Evolutionary conservation across 2,797 vertebrate species (phyloP), one percentile per base, ranked within the genome.

Genomic region (Ctenochaetus hawaiiensis): DNA sequence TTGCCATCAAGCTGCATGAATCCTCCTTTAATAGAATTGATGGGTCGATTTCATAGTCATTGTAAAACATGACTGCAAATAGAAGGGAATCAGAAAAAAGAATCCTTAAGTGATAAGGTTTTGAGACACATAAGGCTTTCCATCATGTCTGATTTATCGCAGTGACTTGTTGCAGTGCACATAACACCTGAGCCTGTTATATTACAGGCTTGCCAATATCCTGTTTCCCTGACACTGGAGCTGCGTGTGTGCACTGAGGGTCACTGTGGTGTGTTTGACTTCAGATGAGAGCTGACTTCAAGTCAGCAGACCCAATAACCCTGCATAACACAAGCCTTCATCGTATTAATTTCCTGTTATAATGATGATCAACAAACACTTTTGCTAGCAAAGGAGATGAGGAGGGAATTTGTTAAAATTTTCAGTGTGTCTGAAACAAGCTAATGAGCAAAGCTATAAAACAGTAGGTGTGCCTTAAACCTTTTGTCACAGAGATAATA

Each of bases 201-300:
- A 87, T 88, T 82, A 78, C 85, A 87, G 56, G 44, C 51, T 77
- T 54, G 62, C 82, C 85, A 91, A 90, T 90, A 88, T 91, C 89
- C 89, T 81, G 80, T 84, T 81, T 75, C n/a, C 56, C 64, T 51
- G 56, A 83, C 74, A 43, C 67, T 39, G 52, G 47, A 57, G 67
- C 30, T 70, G 57, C 9, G 47, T 51, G 41, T 63, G 59, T 62
- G 70, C 48, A 20, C 65, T 12, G 53, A 58, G 48, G 82, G 85
- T 89, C 76, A 79, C 66, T 2, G 22, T 3, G 26, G 43, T 65
- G 51, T 53, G 69, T 77, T 69, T 77, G 73, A 66, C 74, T 89
- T 71, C 23, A 80, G 61, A 87, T 85, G 72, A 69, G 63, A 71
- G 58, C 68, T 12, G 77, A 74, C 78, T 82, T 78, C 9, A 57